A percentile compares a stretch with the other conserved stretches of the same genome.
These are phyloP conservation scores for Linyphia triangularis DNA, from an alignment of 2,888 invertebrate species.

Conservation along the genomic window DNA sequence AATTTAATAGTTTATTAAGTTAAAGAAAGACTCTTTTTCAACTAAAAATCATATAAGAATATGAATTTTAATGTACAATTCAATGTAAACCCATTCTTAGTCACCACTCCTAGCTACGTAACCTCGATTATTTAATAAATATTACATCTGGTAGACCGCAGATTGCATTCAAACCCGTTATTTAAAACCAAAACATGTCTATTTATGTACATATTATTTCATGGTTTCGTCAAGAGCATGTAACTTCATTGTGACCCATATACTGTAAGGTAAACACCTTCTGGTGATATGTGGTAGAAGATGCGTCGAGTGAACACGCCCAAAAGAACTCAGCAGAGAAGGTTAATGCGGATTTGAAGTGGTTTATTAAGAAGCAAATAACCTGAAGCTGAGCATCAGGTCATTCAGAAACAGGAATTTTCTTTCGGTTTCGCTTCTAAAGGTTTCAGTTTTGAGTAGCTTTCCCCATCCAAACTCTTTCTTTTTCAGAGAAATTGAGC, in stretches of 20 bases:
- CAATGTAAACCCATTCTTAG: too few species aligned
- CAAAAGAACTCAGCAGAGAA: background rate
- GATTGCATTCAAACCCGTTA: too few species aligned
- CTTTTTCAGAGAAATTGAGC: too few species aligned
- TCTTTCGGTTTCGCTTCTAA: background rate
- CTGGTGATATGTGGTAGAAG: background rate
- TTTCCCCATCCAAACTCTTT: background rate
- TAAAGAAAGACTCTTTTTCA: too few species aligned
- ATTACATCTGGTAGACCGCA: too few species aligned
- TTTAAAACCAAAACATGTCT: too few species aligned
- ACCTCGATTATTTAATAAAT: too few species aligned
- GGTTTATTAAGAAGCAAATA: background rate
- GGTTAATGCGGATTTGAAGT: background rate
- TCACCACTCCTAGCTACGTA: too few species aligned
- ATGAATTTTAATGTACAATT: too few species aligned
- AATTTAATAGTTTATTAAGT: too few species aligned
- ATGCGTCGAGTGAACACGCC: constrained; percentile 15
- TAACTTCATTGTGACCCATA: constrained; percentile 6
- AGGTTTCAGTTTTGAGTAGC: background rate
- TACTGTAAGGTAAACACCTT: background rate
- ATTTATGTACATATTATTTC: too few species aligned
- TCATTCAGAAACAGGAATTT: background rate
- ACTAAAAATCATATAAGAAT: too few species aligned
- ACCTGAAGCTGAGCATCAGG: background rate
- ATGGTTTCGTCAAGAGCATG: background rate